Percentiles rank a stretch among this genome's conserved stretches.
phyloP scores from a whole-genome alignment of 30 jellyfish, hydroid and myxozoan species.

The Mastigias papua region DNA sequence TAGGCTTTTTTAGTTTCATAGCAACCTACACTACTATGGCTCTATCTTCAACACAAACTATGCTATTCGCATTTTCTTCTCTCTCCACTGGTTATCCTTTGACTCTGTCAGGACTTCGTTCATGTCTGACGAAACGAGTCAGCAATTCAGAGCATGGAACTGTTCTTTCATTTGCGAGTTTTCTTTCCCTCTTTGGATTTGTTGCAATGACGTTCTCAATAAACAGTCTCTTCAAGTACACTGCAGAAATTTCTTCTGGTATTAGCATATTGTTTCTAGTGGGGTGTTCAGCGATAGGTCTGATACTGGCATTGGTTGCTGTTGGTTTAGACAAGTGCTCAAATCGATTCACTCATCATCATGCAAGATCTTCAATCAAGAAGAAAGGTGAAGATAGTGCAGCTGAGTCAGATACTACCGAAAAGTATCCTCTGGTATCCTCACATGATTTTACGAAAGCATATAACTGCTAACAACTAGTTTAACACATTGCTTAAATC shows the following conservation, averaged over 20 bases:
- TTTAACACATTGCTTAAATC: too few relatives aligned
- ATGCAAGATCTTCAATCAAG: too few relatives aligned
- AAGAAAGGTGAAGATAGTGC: too few relatives aligned
- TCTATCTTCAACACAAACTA: not conserved
- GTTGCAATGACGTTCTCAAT: not conserved
- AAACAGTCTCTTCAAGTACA: not conserved
- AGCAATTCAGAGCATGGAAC: slow-evolving; percentile 12
- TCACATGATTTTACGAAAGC: too few relatives aligned
- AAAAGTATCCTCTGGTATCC: too few relatives aligned
- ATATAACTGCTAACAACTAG: too few relatives aligned
- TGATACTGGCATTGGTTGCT: not conserved
- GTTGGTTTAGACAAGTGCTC: not conserved
- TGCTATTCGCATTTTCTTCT: not conserved
- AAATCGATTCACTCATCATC: not conserved
- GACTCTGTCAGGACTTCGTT: slow-evolving; percentile 22
- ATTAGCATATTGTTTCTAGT: not conserved
- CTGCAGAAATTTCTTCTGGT: not conserved
- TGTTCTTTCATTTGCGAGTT: slow-evolving; percentile 2
- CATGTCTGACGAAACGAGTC: slow-evolving; percentile 14
- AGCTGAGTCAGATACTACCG: too few relatives aligned
- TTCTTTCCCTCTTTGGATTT: not conserved
- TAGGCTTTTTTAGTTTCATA: slow-evolving; percentile 14
- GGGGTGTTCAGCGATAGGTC: not conserved
- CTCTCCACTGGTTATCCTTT: slow-evolving; percentile 16
- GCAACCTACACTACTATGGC: slow-evolving; percentile 21